Evolutionary conservation across 2,113 vertebrate species (phyloP), one percentile per base, ranked within the genome.

Genomic region (Ia io): DNA sequence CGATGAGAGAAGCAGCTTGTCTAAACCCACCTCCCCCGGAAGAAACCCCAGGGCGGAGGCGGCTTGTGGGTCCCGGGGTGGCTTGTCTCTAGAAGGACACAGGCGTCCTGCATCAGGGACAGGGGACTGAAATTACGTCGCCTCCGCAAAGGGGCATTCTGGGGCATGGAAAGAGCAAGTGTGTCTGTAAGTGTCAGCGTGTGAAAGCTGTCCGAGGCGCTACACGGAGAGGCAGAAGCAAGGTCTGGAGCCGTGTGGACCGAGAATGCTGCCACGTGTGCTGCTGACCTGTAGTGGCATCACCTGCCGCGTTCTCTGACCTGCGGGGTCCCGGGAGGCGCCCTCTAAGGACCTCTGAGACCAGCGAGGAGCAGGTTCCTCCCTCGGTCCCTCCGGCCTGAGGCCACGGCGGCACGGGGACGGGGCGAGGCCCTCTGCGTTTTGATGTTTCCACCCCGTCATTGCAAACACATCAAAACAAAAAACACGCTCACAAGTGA

Each of bases 61-160:
- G 84, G 51, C 0, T 0, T 1, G 16, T 1, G 0, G 1, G 0
- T 53, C 18, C 1, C 20, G 0, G 0, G 5, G 37, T 6, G 25
- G 9, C 17, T 65, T 30, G 12, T 40, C 42, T 51, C 0, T 8
- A 11, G 12, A 59, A 47, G 20, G 42, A 20, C 1, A 4, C 28
- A 30, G 16, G 22, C 0, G 0, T 28, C 77, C 20, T 14, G 49
- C 14, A 0, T 35, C 80, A 80, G 49, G 14, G 35, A 28, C 44
- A 13, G 22, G 44, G 30, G 20, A 76, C 28, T 32, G 18, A 25
- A 40, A 20, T 40, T 13, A 9, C 7, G 23, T 10, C 17, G 18
- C 32, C 63, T 16, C 30, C 49, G 2, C n/a, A 61, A 63, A 90
- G 12, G 32, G 16, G 12, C 4, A 37, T 20, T 28, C 32, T 25